Base-by-base conservation (phyloP, 35 echinoderm and acorn worm genomes). In the Nesometra sesokonis region DNA sequence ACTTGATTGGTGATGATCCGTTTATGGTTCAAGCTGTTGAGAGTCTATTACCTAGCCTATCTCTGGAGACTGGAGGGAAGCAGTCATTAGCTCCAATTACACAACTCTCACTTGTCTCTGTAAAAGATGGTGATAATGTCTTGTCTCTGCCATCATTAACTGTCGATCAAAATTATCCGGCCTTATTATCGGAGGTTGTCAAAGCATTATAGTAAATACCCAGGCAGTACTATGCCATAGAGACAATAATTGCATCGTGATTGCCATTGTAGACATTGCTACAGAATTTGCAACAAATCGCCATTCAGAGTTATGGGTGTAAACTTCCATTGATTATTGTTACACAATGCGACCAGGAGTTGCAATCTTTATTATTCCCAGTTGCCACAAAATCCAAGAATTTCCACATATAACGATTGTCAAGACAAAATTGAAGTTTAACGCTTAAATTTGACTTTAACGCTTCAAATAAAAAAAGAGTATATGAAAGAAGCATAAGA, bases 121-220 rank as follows among this genome's bases (percentile, higher is more conserved):
- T 99, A 19, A 94, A 89, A 36, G 88, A 90, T 17, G 93, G 93
- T 32, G 93, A 94, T 47, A 94, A 91, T 32, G 94, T 79, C 30
- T 52, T 99, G 17, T 90, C 96, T 5, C 79, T 99, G 34, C 96
- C 96, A 37, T 94, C 96, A 7, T 84, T 99, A 5, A 99, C 90
- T 35, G 78, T 99, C 32, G 96, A 98, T 76, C 95, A 98, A 76
- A 98, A 98, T 78, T 93, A 98, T 78, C 88, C 95, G 46, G 92
- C 92, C 32, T 90, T 98, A 19, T 79, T 98, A 30, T 94, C 95
- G 23, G 95, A 98, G 82, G 36, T 98, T 29, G 95, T 98, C 43
- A 98, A 98, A 88, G 95, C 95, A 15, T 91, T 98, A 88, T 98
- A 32, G 27, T 80, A 80, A 80, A 67, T 67, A 67, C 39, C 4